Base-by-base conservation (phyloP, 2,797 vertebrate species). In the Pseudochromis fuscus region DNA sequence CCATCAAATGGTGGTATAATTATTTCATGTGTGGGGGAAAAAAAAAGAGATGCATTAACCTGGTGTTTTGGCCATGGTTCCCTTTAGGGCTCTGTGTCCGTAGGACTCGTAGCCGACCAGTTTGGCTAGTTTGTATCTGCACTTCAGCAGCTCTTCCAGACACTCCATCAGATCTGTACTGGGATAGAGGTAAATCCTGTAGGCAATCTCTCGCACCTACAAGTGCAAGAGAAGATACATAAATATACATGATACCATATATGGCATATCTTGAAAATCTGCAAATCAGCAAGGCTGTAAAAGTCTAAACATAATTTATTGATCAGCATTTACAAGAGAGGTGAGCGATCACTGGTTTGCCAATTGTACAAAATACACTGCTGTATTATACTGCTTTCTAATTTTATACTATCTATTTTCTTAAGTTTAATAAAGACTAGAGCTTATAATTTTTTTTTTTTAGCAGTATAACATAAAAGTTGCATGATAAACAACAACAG, bases 171-270 rank as follows among this genome's bases (percentile, higher is more conserved):
- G 91, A 7, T 94, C 92, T 56, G 86, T 25, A 10, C 94, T 96
- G 3, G 98, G 96, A 78, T 98, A 96, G 3, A 98, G 95, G 68
- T 97, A 99, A 82, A 99, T 91, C 90, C 95, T 97, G 85, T 98
- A 99, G 61, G 98, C 98, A 15, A 96, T 96, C 92, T 99, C 98
- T 74, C 98, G 93, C 5, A 98, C 94, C 98, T 99, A 52, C 65
- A 81, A 68, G 50, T 15, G 28, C 9, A 42, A 49, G 44, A 51
- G 4, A 46, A 13, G 28, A 37, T 4, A 46, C 15, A 42, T 27
- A 0, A 58, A 83, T 42, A 57, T 24, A 21, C 5, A 63, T 15
- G 13, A 84, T 18, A 45, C 18, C 27, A 59, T n/a, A 30, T 12
- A n/a, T n/a, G n/a, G n/a, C n/a, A n/a, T n/a, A n/a, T n/a, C n/a